phyloP scores from a whole-genome alignment of 1,140 invertebrate genomes.

The Galleria mellonella region DNA sequence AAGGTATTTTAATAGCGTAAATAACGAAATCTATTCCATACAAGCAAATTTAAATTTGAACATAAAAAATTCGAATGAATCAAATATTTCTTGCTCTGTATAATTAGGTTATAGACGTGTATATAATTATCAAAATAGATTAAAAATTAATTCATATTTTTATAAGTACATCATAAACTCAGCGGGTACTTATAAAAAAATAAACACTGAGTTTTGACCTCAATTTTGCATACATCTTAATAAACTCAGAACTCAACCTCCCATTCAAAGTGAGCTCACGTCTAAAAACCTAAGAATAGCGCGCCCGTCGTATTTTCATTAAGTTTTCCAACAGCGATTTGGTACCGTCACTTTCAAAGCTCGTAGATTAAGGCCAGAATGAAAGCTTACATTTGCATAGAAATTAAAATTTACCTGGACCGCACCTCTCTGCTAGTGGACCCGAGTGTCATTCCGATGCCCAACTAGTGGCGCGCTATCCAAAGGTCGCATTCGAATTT shows the following conservation, averaged over 20 bases:
- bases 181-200: too few species aligned
- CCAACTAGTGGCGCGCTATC: slow-evolving; percentile 20
- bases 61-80: too few species aligned
- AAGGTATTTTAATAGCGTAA: too few species aligned
- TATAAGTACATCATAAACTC: too few species aligned
- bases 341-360: slow-evolving; percentile 37
- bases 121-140: too few species aligned
- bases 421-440: slow-evolving; percentile 35
- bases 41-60: too few species aligned
- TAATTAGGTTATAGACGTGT: too few species aligned
- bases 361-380: slow-evolving; percentile 54
- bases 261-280: not conserved
- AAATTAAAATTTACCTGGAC: slow-evolving; percentile 70
- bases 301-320: slow-evolving; percentile 45
- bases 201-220: too few species aligned
- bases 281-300: slow-evolving; percentile 11
- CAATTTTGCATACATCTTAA: too few species aligned
- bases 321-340: slow-evolving; percentile 39
- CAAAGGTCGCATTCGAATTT: slow-evolving; percentile 27
- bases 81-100: too few species aligned
- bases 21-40: too few species aligned
- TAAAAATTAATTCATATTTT: too few species aligned
- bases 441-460: slow-evolving; percentile 32
- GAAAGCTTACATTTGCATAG: slow-evolving; percentile 64
- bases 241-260: not conserved